Evolutionary conservation across 2,113 vertebrate species (phyloP).

Genomic region (Elephas maximus): DNA sequence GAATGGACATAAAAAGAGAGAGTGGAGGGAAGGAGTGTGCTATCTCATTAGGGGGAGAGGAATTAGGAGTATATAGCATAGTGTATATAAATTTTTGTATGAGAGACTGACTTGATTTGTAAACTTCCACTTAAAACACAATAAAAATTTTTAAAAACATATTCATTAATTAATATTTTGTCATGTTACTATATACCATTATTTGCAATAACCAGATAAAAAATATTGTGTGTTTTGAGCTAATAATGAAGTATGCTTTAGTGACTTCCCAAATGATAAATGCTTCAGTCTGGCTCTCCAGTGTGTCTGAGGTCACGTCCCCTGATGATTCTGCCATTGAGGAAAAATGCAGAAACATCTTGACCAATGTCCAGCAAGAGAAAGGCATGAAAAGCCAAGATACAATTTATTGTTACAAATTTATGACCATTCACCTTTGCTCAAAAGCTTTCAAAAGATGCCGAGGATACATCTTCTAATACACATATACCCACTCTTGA

Average conservation of each 20-base stretch:
- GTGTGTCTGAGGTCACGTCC: neutral
- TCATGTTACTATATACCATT: slow-evolving; percentile 37
- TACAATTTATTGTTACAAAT: neutral
- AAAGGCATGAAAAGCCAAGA: neutral
- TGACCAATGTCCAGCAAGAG: neutral
- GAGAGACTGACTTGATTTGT: no score
- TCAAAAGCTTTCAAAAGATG: neutral
- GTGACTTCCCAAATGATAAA: slow-evolving; percentile 3
- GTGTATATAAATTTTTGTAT: no score
- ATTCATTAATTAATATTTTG: slow-evolving; percentile 75
- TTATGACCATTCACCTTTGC: neutral
- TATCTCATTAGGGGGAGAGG: no score
- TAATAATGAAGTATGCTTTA: neutral
- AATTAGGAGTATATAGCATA: no score
- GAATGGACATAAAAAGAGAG: no score
- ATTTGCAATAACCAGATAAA: neutral
- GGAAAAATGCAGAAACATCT: neutral
- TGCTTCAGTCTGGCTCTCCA: neutral
- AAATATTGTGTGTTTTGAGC: neutral
- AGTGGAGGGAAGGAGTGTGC: no score
- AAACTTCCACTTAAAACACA: no score
- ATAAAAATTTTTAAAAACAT: neutral
- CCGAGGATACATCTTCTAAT: neutral
- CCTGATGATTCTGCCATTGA: neutral
- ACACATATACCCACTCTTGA: neutral